A percentile compares a stretch with the other conserved stretches of the same genome.
phyloP scores from a whole-genome alignment of 2,888 invertebrate species.

The Drosophila differens region DNA sequence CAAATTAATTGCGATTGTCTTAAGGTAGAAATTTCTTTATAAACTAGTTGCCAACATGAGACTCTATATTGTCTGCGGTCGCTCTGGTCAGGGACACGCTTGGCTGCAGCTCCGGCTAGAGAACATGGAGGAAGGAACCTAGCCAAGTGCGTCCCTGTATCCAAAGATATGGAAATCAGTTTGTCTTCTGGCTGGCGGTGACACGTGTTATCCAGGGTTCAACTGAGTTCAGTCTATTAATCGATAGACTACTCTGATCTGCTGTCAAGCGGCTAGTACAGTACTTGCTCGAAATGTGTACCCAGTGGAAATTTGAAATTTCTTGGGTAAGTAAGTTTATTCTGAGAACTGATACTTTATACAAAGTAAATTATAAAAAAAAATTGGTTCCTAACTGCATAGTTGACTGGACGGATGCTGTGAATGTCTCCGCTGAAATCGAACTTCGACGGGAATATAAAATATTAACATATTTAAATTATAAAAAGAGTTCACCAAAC shows the following conservation, averaged over 20 bases:
- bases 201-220: constrained; percentile 70
- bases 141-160: constrained; percentile 53
- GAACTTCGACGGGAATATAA: not conserved
- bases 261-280: constrained; percentile 17
- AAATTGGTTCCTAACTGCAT: too few species aligned
- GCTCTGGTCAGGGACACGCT: constrained; percentile 42
- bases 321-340: not conserved
- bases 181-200: constrained; percentile 33
- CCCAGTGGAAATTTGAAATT: not conserved
- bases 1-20: constrained; percentile 27
- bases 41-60: constrained; percentile 1
- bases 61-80: constrained; percentile 16
- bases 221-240: constrained; percentile 72
- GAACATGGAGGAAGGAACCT: constrained; percentile 41
- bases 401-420: not conserved
- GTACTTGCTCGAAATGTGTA: not conserved
- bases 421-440: not conserved
- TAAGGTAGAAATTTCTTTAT: constrained; percentile 20
- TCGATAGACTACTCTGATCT: constrained; percentile 60
- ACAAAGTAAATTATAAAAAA: not conserved
- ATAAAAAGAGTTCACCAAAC: not conserved
- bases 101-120: constrained; percentile 39
- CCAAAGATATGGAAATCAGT: constrained; percentile 71
- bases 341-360: accelerated
- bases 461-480: not conserved